Conservation (phyloP, 2,113 vertebrate species). For the Perognathus longimembris region DNA sequence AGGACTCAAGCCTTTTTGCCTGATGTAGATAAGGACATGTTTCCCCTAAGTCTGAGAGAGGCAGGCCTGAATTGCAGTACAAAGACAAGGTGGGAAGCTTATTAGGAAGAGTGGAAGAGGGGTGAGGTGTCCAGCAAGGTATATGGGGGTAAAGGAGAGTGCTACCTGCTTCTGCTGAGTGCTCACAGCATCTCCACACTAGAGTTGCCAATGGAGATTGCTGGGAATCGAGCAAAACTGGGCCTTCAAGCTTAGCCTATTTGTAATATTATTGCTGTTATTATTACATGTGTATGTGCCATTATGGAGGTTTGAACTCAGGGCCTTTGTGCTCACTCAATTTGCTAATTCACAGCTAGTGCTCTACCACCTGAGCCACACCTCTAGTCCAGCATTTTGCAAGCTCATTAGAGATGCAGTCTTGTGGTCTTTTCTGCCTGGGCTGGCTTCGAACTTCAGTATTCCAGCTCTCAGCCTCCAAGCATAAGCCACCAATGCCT, state of each 20-base stretch:
- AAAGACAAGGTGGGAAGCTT: neutral
- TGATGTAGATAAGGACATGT: neutral
- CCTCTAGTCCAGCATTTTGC: too few species aligned
- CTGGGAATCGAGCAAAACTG: neutral
- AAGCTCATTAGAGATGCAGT: too few species aligned
- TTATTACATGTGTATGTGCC: neutral
- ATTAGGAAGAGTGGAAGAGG: neutral
- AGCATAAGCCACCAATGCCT: too few species aligned
- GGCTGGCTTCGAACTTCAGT: too few species aligned
- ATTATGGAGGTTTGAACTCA: too few species aligned
- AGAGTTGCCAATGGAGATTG: neutral
- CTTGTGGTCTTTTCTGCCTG: too few species aligned
- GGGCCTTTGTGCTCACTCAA: too few species aligned
- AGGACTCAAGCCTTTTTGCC: neutral
- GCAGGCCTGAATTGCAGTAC: neutral
- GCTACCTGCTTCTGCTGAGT: neutral
- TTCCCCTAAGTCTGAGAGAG: neutral
- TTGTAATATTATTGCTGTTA: neutral
- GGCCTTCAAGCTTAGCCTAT: neutral
- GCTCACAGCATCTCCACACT: neutral
- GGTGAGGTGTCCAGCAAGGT: too few species aligned
- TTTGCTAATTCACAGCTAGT: too few species aligned
- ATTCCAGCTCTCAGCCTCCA: too few species aligned
- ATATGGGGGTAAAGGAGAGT: rapidly evolving
- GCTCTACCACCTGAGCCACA: too few species aligned